phyloP scores from a whole-genome alignment of 2,888 invertebrate species.

The Dioctria linearis region DNA sequence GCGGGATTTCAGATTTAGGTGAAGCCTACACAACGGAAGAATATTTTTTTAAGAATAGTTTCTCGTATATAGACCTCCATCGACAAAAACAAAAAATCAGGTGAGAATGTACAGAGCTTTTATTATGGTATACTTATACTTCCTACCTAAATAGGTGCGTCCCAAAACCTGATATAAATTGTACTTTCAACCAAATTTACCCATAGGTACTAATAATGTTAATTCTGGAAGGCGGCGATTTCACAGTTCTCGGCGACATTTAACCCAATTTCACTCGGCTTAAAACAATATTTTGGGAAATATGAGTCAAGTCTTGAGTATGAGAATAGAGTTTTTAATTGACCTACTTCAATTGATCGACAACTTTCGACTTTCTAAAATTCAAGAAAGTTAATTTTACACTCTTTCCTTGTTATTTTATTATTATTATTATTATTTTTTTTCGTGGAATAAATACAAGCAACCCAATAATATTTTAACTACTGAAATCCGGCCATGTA shows the following conservation, averaged over 20 bases:
- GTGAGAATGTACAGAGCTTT: too few relatives aligned
- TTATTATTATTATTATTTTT: too few relatives aligned
- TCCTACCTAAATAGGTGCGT: too few relatives aligned
- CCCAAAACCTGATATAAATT: neutral
- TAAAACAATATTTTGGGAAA: constrained; percentile 10
- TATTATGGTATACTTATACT: too few relatives aligned
- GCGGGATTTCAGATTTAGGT: constrained; percentile 39
- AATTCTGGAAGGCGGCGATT: neutral
- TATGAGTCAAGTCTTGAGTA: constrained; percentile 3
- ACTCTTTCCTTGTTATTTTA: too few relatives aligned
- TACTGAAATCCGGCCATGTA: neutral
- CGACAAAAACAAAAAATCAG: neutral
- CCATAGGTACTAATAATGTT: constrained; percentile 7
- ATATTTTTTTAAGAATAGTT: neutral
- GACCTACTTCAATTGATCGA: constrained; percentile 1
- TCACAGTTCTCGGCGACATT: neutral
- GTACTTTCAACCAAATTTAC: neutral
- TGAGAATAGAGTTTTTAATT: neutral
- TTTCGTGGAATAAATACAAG: too few relatives aligned
- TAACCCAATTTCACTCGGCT: neutral
- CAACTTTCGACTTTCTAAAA: constrained; percentile 30
- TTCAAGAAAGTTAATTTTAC: neutral
- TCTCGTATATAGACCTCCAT: too few relatives aligned
- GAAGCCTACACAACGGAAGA: constrained; percentile 22
- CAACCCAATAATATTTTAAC: too few relatives aligned